Base-by-base conservation (phyloP, 2,888 invertebrate genomes). In the Plutella xylostella region DNA sequence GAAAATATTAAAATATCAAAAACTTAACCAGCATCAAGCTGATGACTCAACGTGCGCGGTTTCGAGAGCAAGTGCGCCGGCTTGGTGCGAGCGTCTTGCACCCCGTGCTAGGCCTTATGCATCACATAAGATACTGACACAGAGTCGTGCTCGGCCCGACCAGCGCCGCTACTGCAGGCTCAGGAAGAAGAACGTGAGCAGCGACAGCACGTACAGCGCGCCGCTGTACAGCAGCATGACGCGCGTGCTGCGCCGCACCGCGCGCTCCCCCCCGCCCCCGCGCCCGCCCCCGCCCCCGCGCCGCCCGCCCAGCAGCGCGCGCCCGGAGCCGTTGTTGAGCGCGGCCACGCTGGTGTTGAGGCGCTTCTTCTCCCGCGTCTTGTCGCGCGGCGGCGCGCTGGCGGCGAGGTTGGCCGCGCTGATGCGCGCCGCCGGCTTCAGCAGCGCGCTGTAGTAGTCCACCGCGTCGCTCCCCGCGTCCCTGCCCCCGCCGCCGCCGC, bases 211-310 rank as follows among this genome's bases (percentile, higher is more conserved):
- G 60, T 80, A 80, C 53, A 71, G 54, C 50, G 69, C 52, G 15
- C 68, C 66, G 64, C 86, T 86, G 59, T 87, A 84, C 48, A 86
- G 82, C 54, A 89, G 83, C 58, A 88, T 73, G 52, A 86, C 74
- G 60, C 75, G 85, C 79, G 52, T 84, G 83, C 64, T 63, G 33
- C 69, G 68, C 55, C 52, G 52, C 48, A 48, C 49, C 31, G 40
- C 48, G 45, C 43, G 42, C 42, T 45, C 47, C 47, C 47, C 40
- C 45, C 37, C 44, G 51, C 25, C 43, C 48, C 30, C 47, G 18
- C 42, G 12, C 45, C 37, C 49, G 41, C 15, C 38, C 45, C 37
- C 18, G 43, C 34, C 33, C 43, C 38, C 31, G 40, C 42, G 28
- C 31, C 14, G 28, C 22, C 17, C 25, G 18, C 19, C 35, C 31